Conservation (phyloP, 1,140 invertebrate species). For the Eueides isabella region DNA sequence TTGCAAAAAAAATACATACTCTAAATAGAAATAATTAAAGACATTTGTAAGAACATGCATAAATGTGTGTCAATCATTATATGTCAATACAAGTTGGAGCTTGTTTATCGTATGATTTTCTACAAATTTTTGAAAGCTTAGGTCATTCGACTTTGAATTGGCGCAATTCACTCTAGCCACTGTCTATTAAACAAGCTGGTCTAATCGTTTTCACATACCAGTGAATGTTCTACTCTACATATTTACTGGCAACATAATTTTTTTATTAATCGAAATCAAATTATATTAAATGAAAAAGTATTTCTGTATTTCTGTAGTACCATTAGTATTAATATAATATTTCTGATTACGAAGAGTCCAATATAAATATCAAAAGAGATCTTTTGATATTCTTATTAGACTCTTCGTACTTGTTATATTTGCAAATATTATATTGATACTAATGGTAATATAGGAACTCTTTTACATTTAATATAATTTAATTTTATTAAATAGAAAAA, state of each 20-base stretch:
- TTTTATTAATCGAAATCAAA: too few species aligned
- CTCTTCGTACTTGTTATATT: too few species aligned
- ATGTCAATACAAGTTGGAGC: conserved; percentile 4
- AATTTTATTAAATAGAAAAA: background rate
- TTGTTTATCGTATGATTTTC: background rate
- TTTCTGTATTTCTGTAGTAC: too few species aligned
- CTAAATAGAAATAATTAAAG: background rate
- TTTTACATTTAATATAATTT: background rate
- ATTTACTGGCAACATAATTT: background rate
- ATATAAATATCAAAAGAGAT: too few species aligned
- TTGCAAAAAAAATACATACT: background rate
- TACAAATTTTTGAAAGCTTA: conserved; percentile 11
- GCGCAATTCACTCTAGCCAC: conserved; percentile 47
- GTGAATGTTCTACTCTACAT: background rate
- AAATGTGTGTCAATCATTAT: background rate
- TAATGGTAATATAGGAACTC: too few species aligned
- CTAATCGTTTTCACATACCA: conserved; percentile 8
- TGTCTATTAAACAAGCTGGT: conserved; percentile 24
- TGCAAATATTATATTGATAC: too few species aligned
- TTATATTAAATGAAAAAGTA: too few species aligned
- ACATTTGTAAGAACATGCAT: background rate
- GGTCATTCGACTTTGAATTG: background rate
- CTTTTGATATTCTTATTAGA: too few species aligned
- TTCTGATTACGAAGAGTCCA: too few species aligned
- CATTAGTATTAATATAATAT: too few species aligned